Evolutionary conservation across 2,888 invertebrate species (phyloP).

Genomic region (Megalurothrips usitatus): DNA sequence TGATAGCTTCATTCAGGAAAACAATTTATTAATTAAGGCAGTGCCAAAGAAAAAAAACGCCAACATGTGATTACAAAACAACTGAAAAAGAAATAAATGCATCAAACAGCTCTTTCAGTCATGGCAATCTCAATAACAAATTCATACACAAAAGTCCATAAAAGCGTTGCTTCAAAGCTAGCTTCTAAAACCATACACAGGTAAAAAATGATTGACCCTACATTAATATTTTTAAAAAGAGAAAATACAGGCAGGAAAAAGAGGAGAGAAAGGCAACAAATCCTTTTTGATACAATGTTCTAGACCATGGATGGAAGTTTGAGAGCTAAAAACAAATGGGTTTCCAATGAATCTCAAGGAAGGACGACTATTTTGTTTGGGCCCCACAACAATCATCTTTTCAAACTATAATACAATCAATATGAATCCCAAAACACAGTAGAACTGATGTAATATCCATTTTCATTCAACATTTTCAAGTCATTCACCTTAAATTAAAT

Average conservation of each 20-base stretch:
- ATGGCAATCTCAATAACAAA: background rate
- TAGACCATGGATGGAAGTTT: too few species aligned
- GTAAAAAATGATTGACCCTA: background rate
- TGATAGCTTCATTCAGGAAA: too few species aligned
- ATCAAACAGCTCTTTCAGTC: too few species aligned
- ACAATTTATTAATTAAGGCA: too few species aligned
- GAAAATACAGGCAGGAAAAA: background rate
- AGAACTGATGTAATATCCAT: too few species aligned
- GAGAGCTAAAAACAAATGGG: background rate
- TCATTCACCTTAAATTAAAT: background rate
- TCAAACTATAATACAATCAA: too few species aligned
- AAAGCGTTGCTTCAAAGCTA: background rate
- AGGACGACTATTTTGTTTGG: too few species aligned
- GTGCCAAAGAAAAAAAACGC: too few species aligned
- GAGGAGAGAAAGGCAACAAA: background rate
- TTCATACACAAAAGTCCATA: background rate
- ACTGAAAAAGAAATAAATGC: background rate
- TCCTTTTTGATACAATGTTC: too few species aligned
- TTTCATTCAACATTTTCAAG: background rate
- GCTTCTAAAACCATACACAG: too few species aligned
- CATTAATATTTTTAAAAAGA: background rate
- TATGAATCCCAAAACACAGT: too few species aligned
- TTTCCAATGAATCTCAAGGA: background rate
- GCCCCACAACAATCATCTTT: too few species aligned
- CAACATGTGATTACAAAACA: background rate